Base-by-base conservation (phyloP, 2,888 invertebrate species). In the Caenorhabditis sp. region DNA sequence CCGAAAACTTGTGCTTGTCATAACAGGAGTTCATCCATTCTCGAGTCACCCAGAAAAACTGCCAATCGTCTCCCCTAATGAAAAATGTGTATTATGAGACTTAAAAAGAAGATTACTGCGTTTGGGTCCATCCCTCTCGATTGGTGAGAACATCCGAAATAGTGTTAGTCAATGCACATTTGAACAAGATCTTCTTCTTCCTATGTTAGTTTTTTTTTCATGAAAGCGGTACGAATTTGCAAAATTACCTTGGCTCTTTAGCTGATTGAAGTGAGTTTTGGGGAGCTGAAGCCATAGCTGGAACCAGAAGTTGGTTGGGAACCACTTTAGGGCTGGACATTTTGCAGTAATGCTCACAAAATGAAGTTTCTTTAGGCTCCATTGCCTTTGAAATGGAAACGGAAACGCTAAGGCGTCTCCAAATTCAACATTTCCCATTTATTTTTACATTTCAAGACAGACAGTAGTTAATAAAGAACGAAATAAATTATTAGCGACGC, bases 11-110 rank as follows among this genome's bases (percentile, higher is more conserved):
- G 80, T 88, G 89, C 65, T 90, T 87, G 83, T 91, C 90, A 83
- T 90, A 91, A 75, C 89, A 88, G 50, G 89, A 91, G 85, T 90
- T 90, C 71, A 92, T 90, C 89, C 92, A 92, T 74, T 90, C 90
- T 55, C 91, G 89, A 59, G 92, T 92, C 87, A 92, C 92, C 92
- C 92, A 92, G 88, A 91, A 92, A 56, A 92, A 89, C 68, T 92
- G 91, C 92, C 92, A 92, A 50, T 90, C 91, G 37, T 90, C 90
- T 56, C 90, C 90, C 52, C 87, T 86, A 39, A 30, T n/a, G n/a
- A n/a, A n/a, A n/a, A n/a, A n/a, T n/a, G n/a, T n/a, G n/a, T n/a
- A n/a, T n/a, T n/a, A n/a, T n/a, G n/a, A n/a, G n/a, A n/a, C n/a
- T n/a, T n/a, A n/a, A n/a, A n/a, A n/a, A n/a, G n/a, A n/a, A n/a